Percentiles rank a stretch among this genome's conserved stretches.
phyloP scores from a whole-genome alignment of 2,888 invertebrate species.

The Cephus rjabovi region DNA sequence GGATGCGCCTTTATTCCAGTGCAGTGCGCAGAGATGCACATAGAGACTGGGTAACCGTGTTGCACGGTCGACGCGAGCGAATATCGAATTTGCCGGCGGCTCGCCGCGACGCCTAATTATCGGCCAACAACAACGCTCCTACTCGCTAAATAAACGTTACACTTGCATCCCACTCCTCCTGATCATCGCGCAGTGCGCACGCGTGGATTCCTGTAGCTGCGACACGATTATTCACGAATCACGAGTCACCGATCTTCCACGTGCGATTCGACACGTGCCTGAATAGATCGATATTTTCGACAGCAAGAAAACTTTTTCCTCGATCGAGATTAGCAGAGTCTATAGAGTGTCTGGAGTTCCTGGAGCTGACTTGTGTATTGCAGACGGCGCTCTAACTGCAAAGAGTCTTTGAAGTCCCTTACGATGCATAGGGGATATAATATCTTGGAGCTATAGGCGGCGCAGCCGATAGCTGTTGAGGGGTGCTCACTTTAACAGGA shows the following conservation, averaged over 20 bases:
- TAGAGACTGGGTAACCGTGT: not conserved
- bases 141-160: slow-evolving; percentile 12
- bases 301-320: not conserved
- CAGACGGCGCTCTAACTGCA: not conserved
- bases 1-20: too few relatives aligned
- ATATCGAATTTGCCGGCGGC: slow-evolving; percentile 38
- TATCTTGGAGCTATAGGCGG: not conserved
- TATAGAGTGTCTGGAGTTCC: not conserved
- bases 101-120: slow-evolving; percentile 48
- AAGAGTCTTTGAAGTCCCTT: not conserved
- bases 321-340: not conserved
- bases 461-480: not conserved
- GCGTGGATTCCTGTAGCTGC: not conserved
- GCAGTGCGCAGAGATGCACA: too few relatives aligned
- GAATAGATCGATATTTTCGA: not conserved
- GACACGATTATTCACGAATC: not conserved
- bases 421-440: not conserved
- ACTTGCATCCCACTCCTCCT: not conserved
- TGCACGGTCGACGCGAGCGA: slow-evolving; percentile 16
- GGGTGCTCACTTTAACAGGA: not conserved
- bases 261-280: not conserved
- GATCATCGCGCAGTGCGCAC: too few relatives aligned
- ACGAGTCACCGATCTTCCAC: not conserved
- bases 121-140: slow-evolving; percentile 35
- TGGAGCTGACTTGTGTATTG: too few relatives aligned